A percentile compares a stretch with the other conserved stretches of the same genome.
Conservation (phyloP, 2,888 invertebrate genomes). For the Rhodophaea formosa region DNA sequence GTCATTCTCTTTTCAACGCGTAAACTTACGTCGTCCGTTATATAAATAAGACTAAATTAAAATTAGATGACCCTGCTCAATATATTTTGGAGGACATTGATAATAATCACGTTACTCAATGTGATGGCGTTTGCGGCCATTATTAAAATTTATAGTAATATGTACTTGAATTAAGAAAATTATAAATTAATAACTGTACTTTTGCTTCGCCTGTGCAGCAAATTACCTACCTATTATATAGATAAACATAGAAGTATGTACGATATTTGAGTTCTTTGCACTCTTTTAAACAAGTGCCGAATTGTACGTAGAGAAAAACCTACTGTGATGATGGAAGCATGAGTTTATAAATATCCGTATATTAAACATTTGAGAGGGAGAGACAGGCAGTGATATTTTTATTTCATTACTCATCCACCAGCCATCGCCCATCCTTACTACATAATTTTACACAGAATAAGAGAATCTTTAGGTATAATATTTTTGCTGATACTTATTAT, state of each 20-base stretch:
- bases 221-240: too few relatives aligned
- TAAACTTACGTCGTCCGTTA: slow-evolving; percentile 12
- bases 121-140: background rate
- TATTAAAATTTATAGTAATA: background rate
- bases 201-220: too few relatives aligned
- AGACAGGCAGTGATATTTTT: slow-evolving; percentile 14
- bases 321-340: background rate
- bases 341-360: background rate
- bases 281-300: background rate
- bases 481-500: slow-evolving; percentile 18
- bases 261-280: background rate
- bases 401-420: slow-evolving; percentile 8
- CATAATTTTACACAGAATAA: background rate
- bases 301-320: background rate
- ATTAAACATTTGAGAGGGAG: background rate
- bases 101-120: background rate
- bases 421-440: background rate
- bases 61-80: slow-evolving; percentile 45
- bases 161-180: background rate
- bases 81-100: slow-evolving; percentile 34
- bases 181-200: too few relatives aligned
- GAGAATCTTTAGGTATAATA: background rate
- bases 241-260: too few relatives aligned
- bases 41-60: slow-evolving; percentile 46
- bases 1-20: slow-evolving; percentile 1